Evolutionary conservation across 2,888 invertebrate genomes (phyloP), one percentile per base, ranked within the genome.

Genomic region (Mimachlamys varia): DNA sequence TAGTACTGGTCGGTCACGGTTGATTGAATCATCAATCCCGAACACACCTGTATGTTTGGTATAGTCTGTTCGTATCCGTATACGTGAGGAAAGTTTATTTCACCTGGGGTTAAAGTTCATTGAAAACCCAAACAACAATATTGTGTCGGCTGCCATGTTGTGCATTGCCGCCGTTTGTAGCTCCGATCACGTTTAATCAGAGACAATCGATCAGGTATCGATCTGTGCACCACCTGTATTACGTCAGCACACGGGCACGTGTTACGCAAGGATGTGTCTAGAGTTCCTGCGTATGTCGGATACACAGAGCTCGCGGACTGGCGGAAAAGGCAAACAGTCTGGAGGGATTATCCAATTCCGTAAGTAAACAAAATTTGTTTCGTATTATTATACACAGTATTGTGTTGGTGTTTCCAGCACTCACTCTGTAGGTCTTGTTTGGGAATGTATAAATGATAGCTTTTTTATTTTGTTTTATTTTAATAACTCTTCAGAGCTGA

Each of bases 271-370:
- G 58, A 91, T 91, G 91, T 91, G 91, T 88, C 88, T 90, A 19
- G 91, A 91, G 53, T 91, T 91, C 27, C 88, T 91, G 4, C 76
- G 62, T 17, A 91, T 91, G 38, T 76, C 76, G 7, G 88, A 90
- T 1, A 91, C 91, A 44, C 91, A 91, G 76, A 90, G 90, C 44
- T 88, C 91, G 1, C 53, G 91, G n/a, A 91, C 88, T 55, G 90
- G 87, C n/a, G 17, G 27, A 27, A 58, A 62, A 88, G 49, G 15
- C 37, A 89, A 89, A 87, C 7, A 27, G 33, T 76, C 76, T 12
- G 33, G 38, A 37, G 44, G 49, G 7, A 5, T 49, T n/a, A 7
- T 44, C 88, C 44, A 88, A 44, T 44, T 88, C n/a, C 37, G 50
- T 49, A 10, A 88, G 44, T 88, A 88, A 13, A 53, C 15, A 12